Base-by-base conservation (phyloP, 2,113 vertebrate species). In the Carollia perspicillata region DNA sequence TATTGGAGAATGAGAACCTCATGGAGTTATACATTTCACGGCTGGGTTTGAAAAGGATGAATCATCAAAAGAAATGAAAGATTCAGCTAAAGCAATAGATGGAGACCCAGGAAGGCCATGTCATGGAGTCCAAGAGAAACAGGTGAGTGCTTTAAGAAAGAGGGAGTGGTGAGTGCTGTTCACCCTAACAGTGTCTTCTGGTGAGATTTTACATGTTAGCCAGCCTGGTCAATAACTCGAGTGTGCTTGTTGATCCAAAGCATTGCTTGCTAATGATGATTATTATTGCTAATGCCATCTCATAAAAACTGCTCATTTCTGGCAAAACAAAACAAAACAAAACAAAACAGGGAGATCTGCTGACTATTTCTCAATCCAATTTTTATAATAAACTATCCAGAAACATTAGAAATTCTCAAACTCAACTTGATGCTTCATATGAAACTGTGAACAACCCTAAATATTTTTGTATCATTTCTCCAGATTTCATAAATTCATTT, bases 281-380 rank as follows among this genome's bases (percentile, higher is more conserved):
- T 17, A 35, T 88, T 58, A 74, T 16, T 35, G 58, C 37, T 30
- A 42, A 71, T 35, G 14, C 42, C 66, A 7, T 72, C 81, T 60
- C 18, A 2, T 69, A 30, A 95, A 81, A 33, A 40, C 22, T 18
- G 49, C 5, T 5, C 11, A n/a, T 28, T 53, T 85, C 51, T 75
- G 78, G 37, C 33, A 69, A 84, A 66, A n/a, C n/a, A n/a, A 65
- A 23, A 16, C 6, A 13, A 13, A 49, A 11, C 47, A 49, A 13
- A 47, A 47, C 44, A 47, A 47, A 47, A 18, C 6, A 14, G 44
- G 75, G 55, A 66, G 33, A 55, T 75, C 33, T 37, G 74, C 83
- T 89, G 55, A 94, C 37, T 92, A 14, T 89, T 77, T 81, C 72
- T 89, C 51, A 74, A 77, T 93, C 60, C 35, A 69, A 55, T 85